A percentile compares a stretch with the other conserved stretches of the same genome.
phyloP scores from a whole-genome alignment of 2,113 vertebrate species.

The Hemiprocne comata region DNA sequence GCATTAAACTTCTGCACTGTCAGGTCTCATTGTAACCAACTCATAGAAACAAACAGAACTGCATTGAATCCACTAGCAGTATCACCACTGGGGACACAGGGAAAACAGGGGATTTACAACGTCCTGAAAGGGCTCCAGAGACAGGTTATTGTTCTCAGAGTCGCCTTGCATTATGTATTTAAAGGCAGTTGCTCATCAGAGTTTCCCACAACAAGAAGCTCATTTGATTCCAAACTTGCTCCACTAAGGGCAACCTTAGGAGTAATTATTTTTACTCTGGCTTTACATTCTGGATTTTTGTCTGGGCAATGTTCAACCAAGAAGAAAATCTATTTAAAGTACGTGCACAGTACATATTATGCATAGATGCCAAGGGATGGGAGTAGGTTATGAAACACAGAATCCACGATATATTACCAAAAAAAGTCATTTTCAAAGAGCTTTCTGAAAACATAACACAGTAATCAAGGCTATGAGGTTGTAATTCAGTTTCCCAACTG shows the following conservation, averaged over 20 bases:
- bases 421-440: not conserved
- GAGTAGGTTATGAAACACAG: not conserved
- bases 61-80: not conserved
- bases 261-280: not conserved
- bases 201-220: not conserved
- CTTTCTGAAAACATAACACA: not conserved
- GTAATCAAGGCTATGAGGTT: not conserved
- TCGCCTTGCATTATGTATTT: not conserved
- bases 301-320: not conserved
- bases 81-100: not conserved
- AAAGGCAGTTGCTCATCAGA: not conserved
- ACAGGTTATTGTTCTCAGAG: not conserved
- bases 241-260: not conserved
- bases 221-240: not conserved
- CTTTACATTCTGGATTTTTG: not conserved
- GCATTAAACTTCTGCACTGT: not conserved
- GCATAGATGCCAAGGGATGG: not conserved
- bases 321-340: conserved; percentile 1
- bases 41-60: not conserved
- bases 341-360: not conserved
- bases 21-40: not conserved
- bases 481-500: not conserved
- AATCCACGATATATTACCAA: not conserved
- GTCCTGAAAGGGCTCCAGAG: not conserved
- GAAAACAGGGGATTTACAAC: not conserved